phyloP scores from a whole-genome alignment of 2,113 vertebrate genomes.

The Menura novaehollandiae region DNA sequence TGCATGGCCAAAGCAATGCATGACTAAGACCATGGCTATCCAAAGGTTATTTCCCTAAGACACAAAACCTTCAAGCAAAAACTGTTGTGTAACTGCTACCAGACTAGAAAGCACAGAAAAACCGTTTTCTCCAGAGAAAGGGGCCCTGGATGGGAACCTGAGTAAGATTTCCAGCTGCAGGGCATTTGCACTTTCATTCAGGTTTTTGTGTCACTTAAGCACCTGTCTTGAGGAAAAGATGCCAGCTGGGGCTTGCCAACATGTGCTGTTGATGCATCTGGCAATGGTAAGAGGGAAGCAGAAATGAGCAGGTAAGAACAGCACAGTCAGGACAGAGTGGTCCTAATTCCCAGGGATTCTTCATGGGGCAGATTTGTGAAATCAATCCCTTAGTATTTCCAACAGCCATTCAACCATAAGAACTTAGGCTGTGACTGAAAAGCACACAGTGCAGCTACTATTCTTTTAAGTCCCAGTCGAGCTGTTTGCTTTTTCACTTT shows the following conservation, averaged over 20 bases:
- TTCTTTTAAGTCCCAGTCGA: background rate
- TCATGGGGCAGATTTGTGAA: background rate
- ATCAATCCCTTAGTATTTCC: background rate
- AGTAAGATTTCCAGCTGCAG: background rate
- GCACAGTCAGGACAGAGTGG: background rate
- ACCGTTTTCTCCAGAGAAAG: background rate
- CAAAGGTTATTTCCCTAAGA: background rate
- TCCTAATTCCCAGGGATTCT: background rate
- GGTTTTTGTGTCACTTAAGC: background rate
- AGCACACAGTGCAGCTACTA: background rate
- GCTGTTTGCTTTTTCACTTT: slow-evolving; percentile 29
- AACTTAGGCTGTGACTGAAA: background rate
- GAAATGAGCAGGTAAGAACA: background rate
- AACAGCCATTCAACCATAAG: background rate
- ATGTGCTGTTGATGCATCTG: background rate
- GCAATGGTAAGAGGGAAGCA: background rate
- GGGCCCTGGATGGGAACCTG: background rate
- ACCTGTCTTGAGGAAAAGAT: background rate
- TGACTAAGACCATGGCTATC: background rate
- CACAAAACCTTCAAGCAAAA: background rate
- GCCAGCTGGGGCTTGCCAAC: background rate
- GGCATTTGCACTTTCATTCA: background rate
- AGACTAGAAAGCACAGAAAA: background rate
- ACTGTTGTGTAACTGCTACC: background rate
- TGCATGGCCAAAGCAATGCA: background rate